Conservation (phyloP, 2,113 vertebrate species). For the Symphodus melops region DNA sequence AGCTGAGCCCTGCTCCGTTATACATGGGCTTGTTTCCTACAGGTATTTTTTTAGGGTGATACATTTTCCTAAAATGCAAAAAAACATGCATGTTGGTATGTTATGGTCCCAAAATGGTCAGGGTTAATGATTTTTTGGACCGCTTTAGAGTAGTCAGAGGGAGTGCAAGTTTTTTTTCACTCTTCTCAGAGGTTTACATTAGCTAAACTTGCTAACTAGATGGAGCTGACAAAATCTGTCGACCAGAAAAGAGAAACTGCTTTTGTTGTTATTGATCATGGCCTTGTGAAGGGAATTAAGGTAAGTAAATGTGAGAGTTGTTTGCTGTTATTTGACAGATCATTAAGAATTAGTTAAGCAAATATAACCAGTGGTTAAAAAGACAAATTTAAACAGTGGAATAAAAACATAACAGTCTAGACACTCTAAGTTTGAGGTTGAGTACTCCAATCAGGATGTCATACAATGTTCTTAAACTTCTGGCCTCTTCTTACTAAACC, state of each 20-base stretch:
- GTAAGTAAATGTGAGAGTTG: background rate
- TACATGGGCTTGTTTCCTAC: constrained; percentile 17
- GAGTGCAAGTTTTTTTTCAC: too few relatives aligned
- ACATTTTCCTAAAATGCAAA: constrained; percentile 11
- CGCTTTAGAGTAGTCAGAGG: too few relatives aligned
- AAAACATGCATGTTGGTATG: background rate
- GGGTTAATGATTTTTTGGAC: too few relatives aligned
- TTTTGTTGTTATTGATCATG: background rate
- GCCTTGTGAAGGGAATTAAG: background rate
- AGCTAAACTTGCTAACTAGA: background rate
- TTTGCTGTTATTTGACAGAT: background rate
- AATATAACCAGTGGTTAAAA: constrained; percentile 11
- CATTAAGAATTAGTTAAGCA: constrained; percentile 12
- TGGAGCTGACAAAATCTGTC: too few relatives aligned
- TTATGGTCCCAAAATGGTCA: too few relatives aligned
- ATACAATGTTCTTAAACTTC: background rate
- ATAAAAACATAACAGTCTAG: constrained; percentile 2
- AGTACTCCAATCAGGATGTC: background rate
- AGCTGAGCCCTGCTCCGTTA: constrained; percentile 8
- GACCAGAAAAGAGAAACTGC: background rate
- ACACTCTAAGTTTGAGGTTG: constrained; percentile 8
- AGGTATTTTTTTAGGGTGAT: background rate
- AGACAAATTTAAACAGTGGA: background rate
- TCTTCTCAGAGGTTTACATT: background rate
- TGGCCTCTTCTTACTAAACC: constrained; percentile 5